Base-by-base conservation (phyloP, 2,888 invertebrate species). In the Drosophila peninsularis region DNA sequence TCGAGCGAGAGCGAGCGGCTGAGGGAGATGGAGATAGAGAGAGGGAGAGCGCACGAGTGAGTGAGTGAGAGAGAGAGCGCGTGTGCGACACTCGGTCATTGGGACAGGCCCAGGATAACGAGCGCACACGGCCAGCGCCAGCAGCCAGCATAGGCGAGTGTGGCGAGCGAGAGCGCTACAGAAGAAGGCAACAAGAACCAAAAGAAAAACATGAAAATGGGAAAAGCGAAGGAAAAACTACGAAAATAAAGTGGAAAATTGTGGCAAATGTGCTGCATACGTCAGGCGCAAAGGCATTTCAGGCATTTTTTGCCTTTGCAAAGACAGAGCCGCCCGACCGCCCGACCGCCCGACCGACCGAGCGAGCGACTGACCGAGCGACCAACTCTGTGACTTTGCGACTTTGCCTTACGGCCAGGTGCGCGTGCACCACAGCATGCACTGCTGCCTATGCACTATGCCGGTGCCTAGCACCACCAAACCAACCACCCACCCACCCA, bases 91-190 rank as follows among this genome's bases (percentile, higher is more conserved):
- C 78, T 89, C 88, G 90, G 89, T 89, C 90, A 89, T 90, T 89
- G 88, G 89, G 89, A 90, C 89, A 83, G 88, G 89, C 86, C 80
- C 86, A 82, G 80, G 76, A 76, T 70, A 70, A 61, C 62, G 63
- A 72, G 70, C 55, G 34, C 55, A 47, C 45, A 17, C 45, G 45
- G n/a, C n/a, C n/a, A n/a, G n/a, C n/a, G n/a, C n/a, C n/a, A n/a
- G n/a, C n/a, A n/a, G 47, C 47, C 47, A 44, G 34, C 37, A 47
- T 62, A 52, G 71, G 45, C 55, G 56, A 56, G 55, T 47, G 60
- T 19, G 34, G 17, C 41, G 37, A 50, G 45, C 52, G 53, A 39
- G 45, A 34, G 36, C 37, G 21, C 9, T 21, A 27, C 41, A 41
- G 21, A 21, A 42, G 42, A 30, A 30, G 30, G 30, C 30, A 30